These are phyloP conservation scores for Mesodorylaimus sp. DNA, from an alignment of 2,888 invertebrate genomes.

Conservation along the genomic window DNA sequence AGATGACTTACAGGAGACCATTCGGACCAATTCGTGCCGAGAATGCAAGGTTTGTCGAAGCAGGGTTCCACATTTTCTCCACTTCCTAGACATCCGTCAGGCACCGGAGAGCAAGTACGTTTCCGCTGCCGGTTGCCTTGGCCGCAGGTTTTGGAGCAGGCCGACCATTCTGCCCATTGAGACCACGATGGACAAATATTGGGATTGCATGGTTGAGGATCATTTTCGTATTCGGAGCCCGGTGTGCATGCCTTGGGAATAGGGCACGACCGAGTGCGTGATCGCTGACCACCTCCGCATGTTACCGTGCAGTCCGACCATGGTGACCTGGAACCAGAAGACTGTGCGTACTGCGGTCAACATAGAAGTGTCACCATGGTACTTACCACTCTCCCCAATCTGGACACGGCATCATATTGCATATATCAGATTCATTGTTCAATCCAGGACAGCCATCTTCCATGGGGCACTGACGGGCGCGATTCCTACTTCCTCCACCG, in stretches of 20 bases:
- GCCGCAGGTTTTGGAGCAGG: constrained; percentile 7
- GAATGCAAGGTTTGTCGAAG: background rate
- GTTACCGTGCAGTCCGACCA: constrained; percentile 11
- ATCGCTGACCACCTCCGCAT: constrained; percentile 10
- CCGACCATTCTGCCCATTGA: constrained; percentile 4
- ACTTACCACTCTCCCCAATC: constrained; percentile 15
- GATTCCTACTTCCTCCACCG: constrained; percentile 4
- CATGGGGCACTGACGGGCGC: constrained; percentile 1
- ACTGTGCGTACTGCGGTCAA: no score
- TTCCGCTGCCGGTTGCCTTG: constrained; percentile 5
- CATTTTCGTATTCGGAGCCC: background rate
- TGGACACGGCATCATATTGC: constrained; percentile 12
- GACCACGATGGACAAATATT: constrained; percentile 5
- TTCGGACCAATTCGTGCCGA: constrained; percentile 8
- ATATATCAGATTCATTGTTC: constrained; percentile 8
- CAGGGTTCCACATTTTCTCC: constrained; percentile 10
- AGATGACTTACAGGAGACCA: no score
- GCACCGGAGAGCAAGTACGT: no score
- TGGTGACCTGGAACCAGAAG: no score
- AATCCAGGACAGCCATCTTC: background rate
- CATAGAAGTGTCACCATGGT: no score
- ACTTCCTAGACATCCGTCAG: constrained; percentile 10
- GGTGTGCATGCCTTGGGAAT: constrained; percentile 5
- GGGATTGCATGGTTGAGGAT: constrained; percentile 6
- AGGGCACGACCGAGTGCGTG: constrained; percentile 7